phyloP scores from a whole-genome alignment of 2,113 vertebrate species.

The Macrotis lagotis region DNA sequence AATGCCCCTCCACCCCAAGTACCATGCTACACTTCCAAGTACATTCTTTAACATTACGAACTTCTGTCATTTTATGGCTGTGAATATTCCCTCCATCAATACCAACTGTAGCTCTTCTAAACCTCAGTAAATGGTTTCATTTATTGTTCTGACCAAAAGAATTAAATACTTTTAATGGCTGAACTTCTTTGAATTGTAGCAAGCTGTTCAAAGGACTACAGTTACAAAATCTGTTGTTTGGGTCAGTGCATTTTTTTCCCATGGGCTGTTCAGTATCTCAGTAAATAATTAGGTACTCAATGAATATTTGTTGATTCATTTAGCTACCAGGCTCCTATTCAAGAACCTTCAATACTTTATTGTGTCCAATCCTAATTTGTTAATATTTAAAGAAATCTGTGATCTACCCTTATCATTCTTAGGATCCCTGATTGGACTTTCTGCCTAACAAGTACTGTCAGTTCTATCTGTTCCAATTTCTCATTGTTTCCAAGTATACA shows the following conservation, averaged over 20 bases:
- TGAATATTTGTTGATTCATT: neutral
- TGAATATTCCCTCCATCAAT: neutral
- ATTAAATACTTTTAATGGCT: too few relatives aligned
- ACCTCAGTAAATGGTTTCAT: neutral
- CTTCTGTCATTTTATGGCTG: neutral
- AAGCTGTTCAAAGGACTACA: neutral
- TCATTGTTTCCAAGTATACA: neutral
- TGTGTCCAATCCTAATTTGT: slow-evolving; percentile 22
- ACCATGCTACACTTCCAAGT: neutral
- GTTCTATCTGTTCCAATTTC: neutral
- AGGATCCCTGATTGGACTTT: neutral
- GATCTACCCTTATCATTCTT: neutral
- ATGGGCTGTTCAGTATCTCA: neutral
- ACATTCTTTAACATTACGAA: neutral
- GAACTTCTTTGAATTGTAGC: neutral
- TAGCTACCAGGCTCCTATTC: neutral
- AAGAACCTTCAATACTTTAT: neutral
- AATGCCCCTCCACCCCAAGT: too few relatives aligned
- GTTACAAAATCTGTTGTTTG: neutral
- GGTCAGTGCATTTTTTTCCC: neutral
- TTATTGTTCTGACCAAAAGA: neutral
- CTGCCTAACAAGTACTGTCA: neutral
- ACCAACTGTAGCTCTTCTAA: neutral
- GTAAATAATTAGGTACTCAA: neutral
- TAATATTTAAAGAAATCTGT: neutral